phyloP scores from a whole-genome alignment of 1,140 invertebrate genomes.

The Schlechtendalia chinensis region DNA sequence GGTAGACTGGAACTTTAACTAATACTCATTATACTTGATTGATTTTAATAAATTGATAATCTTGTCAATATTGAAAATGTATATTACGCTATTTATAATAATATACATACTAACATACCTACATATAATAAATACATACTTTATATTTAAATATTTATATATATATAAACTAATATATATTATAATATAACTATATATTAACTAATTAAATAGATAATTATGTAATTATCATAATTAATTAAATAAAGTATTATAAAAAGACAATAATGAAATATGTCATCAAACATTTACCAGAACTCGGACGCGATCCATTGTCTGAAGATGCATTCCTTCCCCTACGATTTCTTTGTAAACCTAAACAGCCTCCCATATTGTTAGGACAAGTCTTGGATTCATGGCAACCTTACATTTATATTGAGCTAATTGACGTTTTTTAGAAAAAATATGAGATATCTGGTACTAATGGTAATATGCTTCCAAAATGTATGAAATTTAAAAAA shows the following conservation, averaged over 20 bases:
- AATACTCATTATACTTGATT: too few relatives aligned
- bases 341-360: conserved; percentile 76
- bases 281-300: conserved; percentile 67
- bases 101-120: neutral
- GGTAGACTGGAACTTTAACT: too few relatives aligned
- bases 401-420: conserved; percentile 46
- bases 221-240: neutral
- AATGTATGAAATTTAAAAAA: neutral
- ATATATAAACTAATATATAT: too few relatives aligned
- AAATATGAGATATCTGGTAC: neutral
- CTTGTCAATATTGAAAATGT: too few relatives aligned
- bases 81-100: neutral
- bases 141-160: neutral
- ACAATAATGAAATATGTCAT: conserved; percentile 1
- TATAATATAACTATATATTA: too few relatives aligned
- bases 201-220: too few relatives aligned
- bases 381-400: conserved; percentile 60
- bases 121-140: too few relatives aligned
- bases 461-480: neutral
- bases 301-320: conserved; percentile 72
- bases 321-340: conserved; percentile 75
- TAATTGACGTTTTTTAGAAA: neutral
- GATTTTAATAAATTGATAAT: too few relatives aligned
- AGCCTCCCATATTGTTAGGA: conserved; percentile 72
- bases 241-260: neutral